These are phyloP conservation scores for Penaeus vannamei DNA, from an alignment of 1,140 invertebrate species.

Conservation along the genomic window DNA sequence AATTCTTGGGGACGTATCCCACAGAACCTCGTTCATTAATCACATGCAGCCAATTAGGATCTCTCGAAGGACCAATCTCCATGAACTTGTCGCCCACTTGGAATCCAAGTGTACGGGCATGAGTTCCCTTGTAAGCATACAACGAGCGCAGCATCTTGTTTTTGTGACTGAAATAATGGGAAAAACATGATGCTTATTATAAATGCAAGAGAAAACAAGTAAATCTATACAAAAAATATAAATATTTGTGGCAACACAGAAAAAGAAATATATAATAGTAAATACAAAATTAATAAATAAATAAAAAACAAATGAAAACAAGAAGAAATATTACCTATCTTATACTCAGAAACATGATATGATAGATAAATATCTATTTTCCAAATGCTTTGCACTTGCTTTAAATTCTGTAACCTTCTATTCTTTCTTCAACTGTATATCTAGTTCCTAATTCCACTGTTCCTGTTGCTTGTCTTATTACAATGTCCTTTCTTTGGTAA, in stretches of 20 bases:
- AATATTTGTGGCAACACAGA: not conserved
- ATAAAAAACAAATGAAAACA: no score
- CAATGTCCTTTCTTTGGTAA: no score
- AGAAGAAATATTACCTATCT: no score
- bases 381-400: no score
- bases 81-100: conserved; percentile 56
- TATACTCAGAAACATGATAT: no score
- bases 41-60: conserved; percentile 64
- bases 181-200: not conserved
- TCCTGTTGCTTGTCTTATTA: no score
- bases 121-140: conserved; percentile 60
- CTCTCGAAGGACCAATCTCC: conserved; percentile 57
- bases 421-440: no score
- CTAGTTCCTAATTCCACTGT: no score
- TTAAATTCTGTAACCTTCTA: no score
- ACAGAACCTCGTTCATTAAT: conserved; percentile 55
- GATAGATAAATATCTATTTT: no score
- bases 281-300: no score
- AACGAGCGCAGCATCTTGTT: conserved; percentile 54
- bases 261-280: not conserved
- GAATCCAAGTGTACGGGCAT: conserved; percentile 58
- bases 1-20: conserved; percentile 63
- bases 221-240: not conserved
- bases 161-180: not conserved
- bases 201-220: not conserved